phyloP scores from a whole-genome alignment of 2,113 vertebrate genomes.

The Oxyura jamaicensis region DNA sequence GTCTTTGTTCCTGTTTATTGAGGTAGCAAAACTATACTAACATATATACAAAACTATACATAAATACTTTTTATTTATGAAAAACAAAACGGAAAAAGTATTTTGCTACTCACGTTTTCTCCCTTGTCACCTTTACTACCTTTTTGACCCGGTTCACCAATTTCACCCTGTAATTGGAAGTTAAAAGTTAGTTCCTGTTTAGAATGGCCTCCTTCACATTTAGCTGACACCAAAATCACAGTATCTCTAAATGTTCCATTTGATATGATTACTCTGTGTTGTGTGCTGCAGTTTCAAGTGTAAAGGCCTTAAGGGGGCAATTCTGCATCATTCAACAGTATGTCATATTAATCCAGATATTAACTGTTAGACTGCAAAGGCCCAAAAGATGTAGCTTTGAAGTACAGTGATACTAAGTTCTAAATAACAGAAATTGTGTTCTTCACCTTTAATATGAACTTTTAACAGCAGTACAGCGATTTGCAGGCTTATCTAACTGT shows the following conservation, averaged over 20 bases:
- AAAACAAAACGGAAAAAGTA: background rate
- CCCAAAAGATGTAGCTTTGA: slow-evolving; percentile 53
- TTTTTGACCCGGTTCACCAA: slow-evolving; percentile 95
- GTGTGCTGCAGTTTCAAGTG: slow-evolving; percentile 51
- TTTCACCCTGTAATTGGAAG: slow-evolving; percentile 88
- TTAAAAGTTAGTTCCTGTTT: slow-evolving; percentile 45
- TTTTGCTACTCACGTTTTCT: slow-evolving; percentile 87
- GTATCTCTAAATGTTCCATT: slow-evolving; percentile 62
- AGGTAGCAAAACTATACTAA: background rate
- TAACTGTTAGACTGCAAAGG: slow-evolving; percentile 47
- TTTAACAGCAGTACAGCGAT: background rate
- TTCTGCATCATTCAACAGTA: slow-evolving; percentile 69
- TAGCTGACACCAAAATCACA: background rate
- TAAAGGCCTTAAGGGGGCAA: slow-evolving; percentile 61
- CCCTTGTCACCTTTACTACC: slow-evolving; percentile 97
- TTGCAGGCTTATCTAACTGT: slow-evolving; percentile 1
- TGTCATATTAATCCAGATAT: slow-evolving; percentile 66
- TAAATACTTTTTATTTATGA: background rate
- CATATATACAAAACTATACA: too few relatives aligned
- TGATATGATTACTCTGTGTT: background rate
- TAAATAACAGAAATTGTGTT: slow-evolving; percentile 50
- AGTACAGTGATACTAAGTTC: slow-evolving; percentile 15
- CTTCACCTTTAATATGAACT: background rate
- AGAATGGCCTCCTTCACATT: background rate
- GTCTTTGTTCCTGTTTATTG: background rate